Base-by-base conservation (phyloP, 2,113 vertebrate species). In the Microcebus griseorufus region DNA sequence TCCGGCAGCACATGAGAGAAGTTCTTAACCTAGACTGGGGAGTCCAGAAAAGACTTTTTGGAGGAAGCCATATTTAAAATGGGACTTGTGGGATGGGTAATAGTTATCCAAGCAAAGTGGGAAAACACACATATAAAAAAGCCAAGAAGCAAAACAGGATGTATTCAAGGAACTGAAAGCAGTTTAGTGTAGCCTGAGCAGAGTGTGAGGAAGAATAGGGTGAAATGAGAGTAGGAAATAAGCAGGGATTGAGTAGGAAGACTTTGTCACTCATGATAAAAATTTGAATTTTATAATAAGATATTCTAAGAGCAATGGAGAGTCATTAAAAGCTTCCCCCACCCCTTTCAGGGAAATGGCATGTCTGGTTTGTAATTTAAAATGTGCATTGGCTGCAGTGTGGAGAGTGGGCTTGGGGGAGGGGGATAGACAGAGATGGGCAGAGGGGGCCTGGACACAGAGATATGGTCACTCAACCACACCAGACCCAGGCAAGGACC, bases 61-160 rank as follows among this genome's bases (percentile, higher is more conserved):
- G 83, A 88, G 53, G 90, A 93, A 93, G 65, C 70, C 94, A 80
- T 97, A 93, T 93, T 96, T 95, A 95, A 93, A 90, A 70, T 88
- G 93, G 93, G 90, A 62, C 81, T 88, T 96, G 87, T 81, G 90
- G 96, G 53, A 91, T 91, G 76, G 80, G 76, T 93, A 72, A 95
- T 62, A 79, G 55, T 64, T 96, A 91, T 70, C 58, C 51, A 88
- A 93, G 64, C 65, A 93, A 73, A 88, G 76, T 67, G 34, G 75
- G 55, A 73, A 94, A 94, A 93, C 55, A 76, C 78, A 75, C 9
- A 75, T 48, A 9, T 20, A 23, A 60, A 85, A 58, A 85, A 58
- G 58, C 70, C 64, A 76, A 70, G n/a, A 90, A 90, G 22, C 78
- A 89, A 85, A 94, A 95, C 60, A 96, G 65, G 88, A 93, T 94